A percentile compares a stretch with the other conserved stretches of the same genome.
phyloP scores from a whole-genome alignment of 53 echinoderm and acorn worm genomes.

The Holothuria scabra region DNA sequence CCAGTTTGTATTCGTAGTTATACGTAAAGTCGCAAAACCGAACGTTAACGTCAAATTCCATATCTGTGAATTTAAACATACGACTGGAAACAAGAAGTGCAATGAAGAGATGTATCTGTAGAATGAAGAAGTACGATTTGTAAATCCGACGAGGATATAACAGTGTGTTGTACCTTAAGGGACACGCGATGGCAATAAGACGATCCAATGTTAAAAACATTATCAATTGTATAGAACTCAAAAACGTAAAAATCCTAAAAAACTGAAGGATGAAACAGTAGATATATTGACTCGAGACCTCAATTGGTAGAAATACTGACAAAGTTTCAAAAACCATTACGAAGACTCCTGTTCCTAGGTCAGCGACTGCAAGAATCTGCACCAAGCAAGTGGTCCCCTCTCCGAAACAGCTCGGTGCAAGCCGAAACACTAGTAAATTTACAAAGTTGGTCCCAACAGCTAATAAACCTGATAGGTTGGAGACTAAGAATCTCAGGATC shows the following conservation, averaged over 20 bases:
- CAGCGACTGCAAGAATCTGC: slow-evolving; percentile 1
- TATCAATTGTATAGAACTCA: not conserved
- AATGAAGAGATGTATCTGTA: not conserved
- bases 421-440: not conserved
- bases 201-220: not conserved
- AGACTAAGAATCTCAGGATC: not conserved
- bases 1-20: not conserved
- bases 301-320: not conserved
- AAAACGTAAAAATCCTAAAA: not conserved
- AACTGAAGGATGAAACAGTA: not conserved
- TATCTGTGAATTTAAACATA: not conserved
- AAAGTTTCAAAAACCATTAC: slow-evolving; percentile 1
- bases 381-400: slow-evolving; percentile 2
- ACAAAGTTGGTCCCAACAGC: not conserved
- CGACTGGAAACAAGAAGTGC: not conserved
- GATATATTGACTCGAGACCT: not conserved
- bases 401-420: slow-evolving; percentile 13
- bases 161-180: not conserved
- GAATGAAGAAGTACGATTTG: not conserved
- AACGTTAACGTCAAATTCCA: not conserved
- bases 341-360: not conserved
- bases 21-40: not conserved
- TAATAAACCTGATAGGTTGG: not conserved
- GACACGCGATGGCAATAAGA: not conserved
- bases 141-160: not conserved